Evolutionary conservation across 2,888 invertebrate genomes (phyloP).

Genomic region (Nomada fucata): DNA sequence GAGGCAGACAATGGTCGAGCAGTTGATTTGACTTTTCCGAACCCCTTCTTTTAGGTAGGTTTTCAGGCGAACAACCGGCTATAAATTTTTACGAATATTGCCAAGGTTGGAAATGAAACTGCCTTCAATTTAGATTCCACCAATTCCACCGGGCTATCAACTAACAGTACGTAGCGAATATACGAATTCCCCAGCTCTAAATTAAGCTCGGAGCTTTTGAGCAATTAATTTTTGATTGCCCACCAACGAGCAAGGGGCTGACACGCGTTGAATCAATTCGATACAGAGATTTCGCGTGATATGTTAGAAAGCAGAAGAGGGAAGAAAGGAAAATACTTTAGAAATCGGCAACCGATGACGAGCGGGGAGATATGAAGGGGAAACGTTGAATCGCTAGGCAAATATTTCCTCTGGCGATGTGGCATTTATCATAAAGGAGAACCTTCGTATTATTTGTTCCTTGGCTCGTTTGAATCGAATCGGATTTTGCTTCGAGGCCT

Average conservation of each 20-base stretch:
- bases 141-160: background rate
- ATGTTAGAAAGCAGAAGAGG: background rate
- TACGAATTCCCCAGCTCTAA: background rate
- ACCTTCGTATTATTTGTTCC: background rate
- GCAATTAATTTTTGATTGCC: background rate
- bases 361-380: too few species aligned
- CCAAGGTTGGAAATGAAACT: background rate
- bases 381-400: background rate
- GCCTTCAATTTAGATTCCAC: slow-evolving; percentile 1
- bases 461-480: background rate
- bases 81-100: slow-evolving; percentile 14
- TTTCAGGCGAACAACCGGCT: background rate
- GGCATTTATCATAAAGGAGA: slow-evolving; percentile 4
- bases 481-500: background rate
- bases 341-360: too few species aligned
- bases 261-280: background rate
- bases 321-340: slow-evolving; percentile 6
- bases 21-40: background rate
- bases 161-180: background rate
- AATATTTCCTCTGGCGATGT: slow-evolving; percentile 24
- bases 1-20: background rate
- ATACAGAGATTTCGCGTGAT: background rate
- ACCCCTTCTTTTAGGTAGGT: background rate
- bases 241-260: too few species aligned
- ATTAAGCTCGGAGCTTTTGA: background rate